phyloP scores from a whole-genome alignment of 2,888 invertebrate genomes.

The Endotricha flammealis region DNA sequence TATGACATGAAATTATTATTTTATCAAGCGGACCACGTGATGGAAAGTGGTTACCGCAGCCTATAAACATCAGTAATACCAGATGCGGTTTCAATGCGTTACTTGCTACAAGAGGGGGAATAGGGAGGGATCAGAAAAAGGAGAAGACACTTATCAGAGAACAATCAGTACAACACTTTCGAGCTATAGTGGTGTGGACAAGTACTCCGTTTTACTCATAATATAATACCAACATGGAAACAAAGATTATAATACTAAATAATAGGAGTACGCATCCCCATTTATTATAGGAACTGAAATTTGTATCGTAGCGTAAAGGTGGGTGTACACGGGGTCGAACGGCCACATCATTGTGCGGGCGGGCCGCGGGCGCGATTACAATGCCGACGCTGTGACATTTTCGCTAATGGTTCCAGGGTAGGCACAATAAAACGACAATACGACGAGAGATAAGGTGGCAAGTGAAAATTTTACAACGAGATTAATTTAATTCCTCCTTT shows the following conservation, averaged over 20 bases:
- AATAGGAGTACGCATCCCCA: conserved; percentile 45
- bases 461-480: conserved; percentile 74
- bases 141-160: no score
- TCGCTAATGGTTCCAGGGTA: conserved; percentile 76
- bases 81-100: conserved; percentile 12
- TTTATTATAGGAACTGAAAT: conserved; percentile 71
- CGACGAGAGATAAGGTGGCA: conserved; percentile 74
- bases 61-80: neutral
- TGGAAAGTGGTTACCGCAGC: neutral
- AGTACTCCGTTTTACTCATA: no score
- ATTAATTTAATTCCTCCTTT: conserved; percentile 64
- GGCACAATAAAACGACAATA: conserved; percentile 77
- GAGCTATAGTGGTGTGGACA: no score
- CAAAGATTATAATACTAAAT: no score
- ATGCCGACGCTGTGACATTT: conserved; percentile 75
- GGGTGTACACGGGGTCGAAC: conserved; percentile 63
- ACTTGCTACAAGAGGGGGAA: no score
- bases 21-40: no score
- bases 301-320: conserved; percentile 71
- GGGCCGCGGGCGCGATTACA: conserved; percentile 67
- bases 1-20: no score
- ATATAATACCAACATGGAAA: no score
- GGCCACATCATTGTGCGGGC: conserved; percentile 70
- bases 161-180: no score
- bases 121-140: no score